phyloP scores from a whole-genome alignment of 2,888 invertebrate genomes.

The Doris montereyensis region DNA sequence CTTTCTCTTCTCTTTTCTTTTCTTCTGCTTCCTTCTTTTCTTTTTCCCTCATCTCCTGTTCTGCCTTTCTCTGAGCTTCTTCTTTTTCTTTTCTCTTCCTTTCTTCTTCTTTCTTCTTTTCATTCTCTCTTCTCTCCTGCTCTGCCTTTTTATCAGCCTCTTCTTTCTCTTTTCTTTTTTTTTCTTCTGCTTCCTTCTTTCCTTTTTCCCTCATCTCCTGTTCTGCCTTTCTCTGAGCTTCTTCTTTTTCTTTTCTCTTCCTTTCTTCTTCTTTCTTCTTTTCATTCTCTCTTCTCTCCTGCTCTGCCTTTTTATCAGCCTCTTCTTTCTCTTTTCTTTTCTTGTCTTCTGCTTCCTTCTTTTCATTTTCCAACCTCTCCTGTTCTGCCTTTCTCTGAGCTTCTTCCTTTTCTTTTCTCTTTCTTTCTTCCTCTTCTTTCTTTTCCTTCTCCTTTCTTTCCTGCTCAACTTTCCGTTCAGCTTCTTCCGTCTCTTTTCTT shows the following conservation, averaged over 20 bases:
- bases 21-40: neutral
- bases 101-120: neutral
- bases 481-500: neutral
- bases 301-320: neutral
- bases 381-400: neutral
- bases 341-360: neutral
- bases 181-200: slow-evolving; percentile 1
- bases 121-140: neutral
- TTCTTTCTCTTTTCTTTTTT: neutral
- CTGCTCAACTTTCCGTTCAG: neutral
- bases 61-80: neutral
- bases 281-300: neutral
- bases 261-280: neutral
- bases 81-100: neutral
- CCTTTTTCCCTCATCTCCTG: neutral
- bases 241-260: slow-evolving; percentile 9
- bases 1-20: neutral
- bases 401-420: neutral
- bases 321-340: neutral
- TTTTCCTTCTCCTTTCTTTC: neutral
- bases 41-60: neutral
- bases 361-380: neutral
- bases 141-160: neutral
- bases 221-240: neutral
- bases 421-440: neutral